phyloP scores from a whole-genome alignment of 1,140 invertebrate genomes.

The Anastrepha ludens region DNA sequence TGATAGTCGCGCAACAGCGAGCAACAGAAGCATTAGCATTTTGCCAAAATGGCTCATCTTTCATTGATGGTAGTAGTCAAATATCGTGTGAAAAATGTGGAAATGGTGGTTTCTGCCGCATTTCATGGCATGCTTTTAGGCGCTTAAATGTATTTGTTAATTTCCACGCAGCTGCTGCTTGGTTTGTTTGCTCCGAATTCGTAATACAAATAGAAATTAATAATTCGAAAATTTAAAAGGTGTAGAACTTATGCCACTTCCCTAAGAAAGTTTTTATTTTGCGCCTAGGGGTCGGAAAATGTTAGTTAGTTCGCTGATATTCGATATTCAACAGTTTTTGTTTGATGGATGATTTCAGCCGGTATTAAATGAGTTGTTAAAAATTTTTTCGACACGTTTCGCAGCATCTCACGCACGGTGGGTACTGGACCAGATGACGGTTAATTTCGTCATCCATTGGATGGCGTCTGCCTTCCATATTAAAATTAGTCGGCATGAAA shows the following conservation, averaged over 20 bases:
- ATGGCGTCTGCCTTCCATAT: too few relatives aligned
- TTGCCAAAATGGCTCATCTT: neutral
- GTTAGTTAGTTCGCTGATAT: neutral
- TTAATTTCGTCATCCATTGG: too few relatives aligned
- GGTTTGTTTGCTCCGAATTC: neutral
- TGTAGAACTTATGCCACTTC: neutral
- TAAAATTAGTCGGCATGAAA: too few relatives aligned
- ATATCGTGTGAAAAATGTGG: neutral
- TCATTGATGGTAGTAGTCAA: neutral
- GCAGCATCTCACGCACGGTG: too few relatives aligned
- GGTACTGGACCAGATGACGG: too few relatives aligned
- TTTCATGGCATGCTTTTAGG: neutral
- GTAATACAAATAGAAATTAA: neutral
- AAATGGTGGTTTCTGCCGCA: neutral
- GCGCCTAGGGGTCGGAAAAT: neutral
- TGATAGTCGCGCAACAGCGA: too few relatives aligned
- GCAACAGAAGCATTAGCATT: too few relatives aligned
- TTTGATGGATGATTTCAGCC: too few relatives aligned
- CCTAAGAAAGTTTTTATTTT: neutral
- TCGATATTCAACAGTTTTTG: too few relatives aligned
- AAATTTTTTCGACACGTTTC: too few relatives aligned
- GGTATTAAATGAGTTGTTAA: too few relatives aligned
- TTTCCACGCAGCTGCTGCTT: neutral
- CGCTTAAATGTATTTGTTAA: neutral
- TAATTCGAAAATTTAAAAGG: too few relatives aligned